Conservation (phyloP, 2,113 vertebrate species). For the Peromyscus leucopus region DNA sequence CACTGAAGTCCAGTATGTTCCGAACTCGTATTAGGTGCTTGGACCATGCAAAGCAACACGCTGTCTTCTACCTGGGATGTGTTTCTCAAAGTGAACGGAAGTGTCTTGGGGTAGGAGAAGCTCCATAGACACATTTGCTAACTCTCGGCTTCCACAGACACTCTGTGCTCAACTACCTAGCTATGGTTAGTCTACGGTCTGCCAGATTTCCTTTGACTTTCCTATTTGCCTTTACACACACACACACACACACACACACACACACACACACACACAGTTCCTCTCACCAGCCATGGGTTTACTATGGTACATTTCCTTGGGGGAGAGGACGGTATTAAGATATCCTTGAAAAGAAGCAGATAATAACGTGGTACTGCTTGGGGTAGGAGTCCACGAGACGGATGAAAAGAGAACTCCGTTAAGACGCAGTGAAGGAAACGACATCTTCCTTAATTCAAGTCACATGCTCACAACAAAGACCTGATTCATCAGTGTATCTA, state of each 20-base stretch:
- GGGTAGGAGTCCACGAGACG: not conserved
- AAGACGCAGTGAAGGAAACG: not conserved
- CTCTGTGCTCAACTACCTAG: not conserved
- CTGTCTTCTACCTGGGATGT: not conserved
- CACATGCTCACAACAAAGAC: not conserved
- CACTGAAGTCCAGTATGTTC: not conserved
- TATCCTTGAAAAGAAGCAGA: not conserved
- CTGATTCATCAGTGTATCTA: not conserved
- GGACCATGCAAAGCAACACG: not conserved
- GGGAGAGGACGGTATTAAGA: not conserved
- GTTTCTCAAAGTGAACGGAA: not conserved
- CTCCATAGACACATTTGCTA: not conserved
- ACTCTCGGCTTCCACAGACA: not conserved
- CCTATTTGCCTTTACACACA: not conserved
- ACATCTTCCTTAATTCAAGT: constrained; percentile 1
- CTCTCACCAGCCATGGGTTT: not conserved
- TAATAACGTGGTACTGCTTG: not conserved
- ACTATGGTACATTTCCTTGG: not conserved
- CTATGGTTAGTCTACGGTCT: not conserved
- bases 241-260: not conserved
- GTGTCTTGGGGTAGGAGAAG: fast-evolving
- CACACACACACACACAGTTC: not conserved
- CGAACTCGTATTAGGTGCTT: not conserved
- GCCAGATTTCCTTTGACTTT: not conserved
- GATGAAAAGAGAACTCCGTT: constrained; percentile 25